These are phyloP conservation scores for Gryon sp. DNA, from an alignment of 1,140 invertebrate genomes.

Conservation along the genomic window DNA sequence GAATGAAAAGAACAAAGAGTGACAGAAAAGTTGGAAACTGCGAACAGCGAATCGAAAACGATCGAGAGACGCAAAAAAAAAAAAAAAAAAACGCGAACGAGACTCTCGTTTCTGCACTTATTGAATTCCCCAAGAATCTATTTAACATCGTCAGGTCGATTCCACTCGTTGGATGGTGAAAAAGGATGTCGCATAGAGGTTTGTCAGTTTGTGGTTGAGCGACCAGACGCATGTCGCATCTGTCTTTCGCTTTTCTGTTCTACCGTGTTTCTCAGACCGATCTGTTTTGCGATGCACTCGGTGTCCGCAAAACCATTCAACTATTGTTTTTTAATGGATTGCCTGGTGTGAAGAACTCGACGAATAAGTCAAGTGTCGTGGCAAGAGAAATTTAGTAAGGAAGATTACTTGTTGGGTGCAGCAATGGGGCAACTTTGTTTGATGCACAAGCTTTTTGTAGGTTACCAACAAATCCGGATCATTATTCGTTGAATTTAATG, in stretches of 20 bases:
- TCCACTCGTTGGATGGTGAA: constrained; percentile 48
- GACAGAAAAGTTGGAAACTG: background rate
- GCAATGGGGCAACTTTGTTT: background rate
- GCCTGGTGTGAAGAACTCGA: constrained; percentile 18
- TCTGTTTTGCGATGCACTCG: constrained; percentile 40
- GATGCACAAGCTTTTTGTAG: constrained; percentile 11
- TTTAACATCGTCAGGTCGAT: constrained; percentile 69
- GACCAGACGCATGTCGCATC: constrained; percentile 71
- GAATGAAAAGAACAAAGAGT: too few relatives aligned
- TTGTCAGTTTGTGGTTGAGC: constrained; percentile 74
- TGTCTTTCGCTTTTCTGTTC: constrained; percentile 63
- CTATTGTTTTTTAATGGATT: constrained; percentile 53
- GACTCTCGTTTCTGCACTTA: constrained; percentile 65
- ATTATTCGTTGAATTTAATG: too few relatives aligned
- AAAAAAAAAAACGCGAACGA: constrained; percentile 55
- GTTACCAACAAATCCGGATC: background rate
- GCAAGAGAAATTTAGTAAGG: constrained; percentile 18
- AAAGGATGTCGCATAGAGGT: constrained; percentile 63
- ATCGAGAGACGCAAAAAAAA: constrained; percentile 41
- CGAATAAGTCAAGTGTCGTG: constrained; percentile 48
- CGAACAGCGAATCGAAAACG: constrained; percentile 28
- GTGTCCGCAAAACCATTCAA: constrained; percentile 41
- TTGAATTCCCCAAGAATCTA: constrained; percentile 71
- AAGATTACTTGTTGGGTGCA: constrained; percentile 19
- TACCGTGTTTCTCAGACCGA: background rate